A percentile compares a stretch with the other conserved stretches of the same genome.
These are phyloP conservation scores for Xiphophorus couchianus DNA, from an alignment of 2,113 vertebrate genomes.

Conservation along the genomic window DNA sequence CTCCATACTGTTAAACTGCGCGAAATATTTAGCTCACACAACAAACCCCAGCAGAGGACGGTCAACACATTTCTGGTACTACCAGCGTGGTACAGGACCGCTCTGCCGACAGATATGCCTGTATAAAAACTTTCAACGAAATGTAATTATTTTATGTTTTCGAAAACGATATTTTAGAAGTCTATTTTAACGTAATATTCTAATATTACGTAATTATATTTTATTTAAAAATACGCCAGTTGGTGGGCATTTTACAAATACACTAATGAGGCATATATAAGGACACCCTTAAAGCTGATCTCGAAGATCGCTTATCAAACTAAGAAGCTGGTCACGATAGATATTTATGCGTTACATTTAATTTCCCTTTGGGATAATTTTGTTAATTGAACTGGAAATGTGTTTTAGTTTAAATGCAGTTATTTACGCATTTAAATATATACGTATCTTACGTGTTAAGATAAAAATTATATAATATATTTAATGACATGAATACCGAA, in stretches of 20 bases:
- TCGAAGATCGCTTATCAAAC: conserved; percentile 17
- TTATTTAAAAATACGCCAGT: neutral
- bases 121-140: neutral
- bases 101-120: conserved; percentile 58
- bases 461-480: too few species aligned
- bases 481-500: too few species aligned
- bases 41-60: conserved; percentile 55
- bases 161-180: neutral
- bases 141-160: neutral
- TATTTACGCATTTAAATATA: too few species aligned
- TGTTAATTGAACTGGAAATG: too few species aligned
- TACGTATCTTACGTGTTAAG: too few species aligned
- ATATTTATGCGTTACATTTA: neutral
- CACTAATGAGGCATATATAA: conserved; percentile 8
- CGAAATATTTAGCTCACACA: neutral
- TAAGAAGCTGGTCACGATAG: fast-evolving
- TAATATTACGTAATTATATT: neutral
- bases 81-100: conserved; percentile 74
- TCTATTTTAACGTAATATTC: neutral
- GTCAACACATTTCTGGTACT: conserved; percentile 46
- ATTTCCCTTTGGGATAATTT: too few species aligned
- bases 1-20: neutral
- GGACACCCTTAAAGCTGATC: neutral
- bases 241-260: neutral
- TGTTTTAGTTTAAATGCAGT: too few species aligned